Conservation (phyloP, 2,797 vertebrate species). For the Acanthornis magna region DNA sequence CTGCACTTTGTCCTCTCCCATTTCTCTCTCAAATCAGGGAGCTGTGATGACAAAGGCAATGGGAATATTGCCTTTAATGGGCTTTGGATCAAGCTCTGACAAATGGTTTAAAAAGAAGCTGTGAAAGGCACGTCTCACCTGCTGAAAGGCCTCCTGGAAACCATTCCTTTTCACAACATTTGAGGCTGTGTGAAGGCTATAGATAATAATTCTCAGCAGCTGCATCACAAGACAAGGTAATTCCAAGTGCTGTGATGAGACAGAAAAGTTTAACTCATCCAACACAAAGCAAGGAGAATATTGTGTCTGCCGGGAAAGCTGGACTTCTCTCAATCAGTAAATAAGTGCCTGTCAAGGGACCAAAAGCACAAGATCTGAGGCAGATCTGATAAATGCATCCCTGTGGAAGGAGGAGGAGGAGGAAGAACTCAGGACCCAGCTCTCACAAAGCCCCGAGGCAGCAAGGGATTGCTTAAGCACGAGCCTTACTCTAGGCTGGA, state of each 20-base stretch:
- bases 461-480: neutral
- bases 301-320: neutral
- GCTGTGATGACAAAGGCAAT: neutral
- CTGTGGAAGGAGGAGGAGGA: neutral
- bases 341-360: neutral
- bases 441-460: neutral
- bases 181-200: neutral
- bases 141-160: constrained; percentile 10
- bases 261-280: neutral
- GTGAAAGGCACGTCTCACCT: neutral
- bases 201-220: neutral
- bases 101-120: neutral
- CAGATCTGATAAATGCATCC: neutral
- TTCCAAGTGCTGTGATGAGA: neutral
- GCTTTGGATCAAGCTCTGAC: neutral
- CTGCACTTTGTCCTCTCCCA: neutral
- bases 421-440: neutral
- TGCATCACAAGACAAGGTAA: neutral
- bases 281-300: neutral
- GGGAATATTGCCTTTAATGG: neutral
- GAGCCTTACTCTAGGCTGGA: neutral
- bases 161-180: neutral
- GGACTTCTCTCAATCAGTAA: neutral
- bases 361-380: neutral
- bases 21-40: neutral